Percentiles rank a stretch among this genome's conserved stretches.
These are phyloP conservation scores for Tragelaphus strepsiceros DNA, from an alignment of 2,113 vertebrate genomes.

Conservation along the genomic window DNA sequence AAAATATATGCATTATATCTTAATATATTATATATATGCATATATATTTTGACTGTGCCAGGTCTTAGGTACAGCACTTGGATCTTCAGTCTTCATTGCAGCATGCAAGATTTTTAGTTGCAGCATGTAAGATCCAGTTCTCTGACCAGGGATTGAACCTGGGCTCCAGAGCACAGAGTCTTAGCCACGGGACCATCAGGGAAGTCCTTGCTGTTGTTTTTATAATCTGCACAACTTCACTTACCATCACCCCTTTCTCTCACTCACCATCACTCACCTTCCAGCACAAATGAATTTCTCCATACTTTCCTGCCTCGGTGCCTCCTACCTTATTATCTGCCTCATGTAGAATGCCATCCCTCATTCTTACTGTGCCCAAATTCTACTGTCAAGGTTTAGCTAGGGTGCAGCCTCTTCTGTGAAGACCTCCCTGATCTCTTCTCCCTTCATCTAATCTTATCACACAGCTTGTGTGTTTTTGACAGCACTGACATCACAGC, in stretches of 20 bases:
- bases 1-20: not conserved
- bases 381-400: not conserved
- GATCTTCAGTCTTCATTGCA: not conserved
- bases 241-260: not conserved
- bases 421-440: not conserved
- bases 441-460: not conserved
- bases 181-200: not conserved
- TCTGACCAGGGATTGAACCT: not conserved
- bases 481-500: not conserved
- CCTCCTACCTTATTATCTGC: not conserved
- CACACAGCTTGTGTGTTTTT: fast-evolving
- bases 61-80: not conserved
- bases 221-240: not conserved
- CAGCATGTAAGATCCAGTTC: not conserved
- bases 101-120: not conserved
- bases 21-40: not conserved
- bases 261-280: not conserved
- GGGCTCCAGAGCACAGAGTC: not conserved
- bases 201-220: not conserved
- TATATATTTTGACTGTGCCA: not conserved
- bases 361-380: not conserved
- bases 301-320: not conserved
- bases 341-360: not conserved
- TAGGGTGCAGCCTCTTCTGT: not conserved
- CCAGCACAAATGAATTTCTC: not conserved